These are phyloP conservation scores for Campoletis sonorensis DNA, from an alignment of 1,140 invertebrate genomes.

Conservation along the genomic window DNA sequence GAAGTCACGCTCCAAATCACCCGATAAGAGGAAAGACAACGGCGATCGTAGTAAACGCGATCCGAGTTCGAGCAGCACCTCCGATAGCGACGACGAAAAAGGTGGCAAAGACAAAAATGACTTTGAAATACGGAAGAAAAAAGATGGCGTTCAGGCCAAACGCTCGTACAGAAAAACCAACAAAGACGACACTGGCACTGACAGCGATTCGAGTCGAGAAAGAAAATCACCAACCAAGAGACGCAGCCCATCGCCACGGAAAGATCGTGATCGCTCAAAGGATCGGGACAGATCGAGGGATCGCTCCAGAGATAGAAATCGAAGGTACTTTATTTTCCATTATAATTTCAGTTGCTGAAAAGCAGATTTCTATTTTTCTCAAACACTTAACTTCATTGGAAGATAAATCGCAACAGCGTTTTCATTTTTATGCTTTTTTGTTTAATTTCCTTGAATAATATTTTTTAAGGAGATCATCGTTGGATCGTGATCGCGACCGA, in stretches of 20 bases:
- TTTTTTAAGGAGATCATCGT: slow-evolving; percentile 65
- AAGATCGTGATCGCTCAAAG: slow-evolving; percentile 68
- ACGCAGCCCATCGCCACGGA: slow-evolving; percentile 69
- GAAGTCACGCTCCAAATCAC: slow-evolving; percentile 71
- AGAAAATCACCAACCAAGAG: slow-evolving; percentile 70
- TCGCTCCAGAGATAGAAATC: slow-evolving; percentile 64
- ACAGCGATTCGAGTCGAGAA: slow-evolving; percentile 76
- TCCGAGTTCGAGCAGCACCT: slow-evolving; percentile 69
- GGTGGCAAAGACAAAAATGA: slow-evolving; percentile 79
- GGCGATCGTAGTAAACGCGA: slow-evolving; percentile 66
- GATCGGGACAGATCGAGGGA: slow-evolving; percentile 70
- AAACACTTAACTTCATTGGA: no score
- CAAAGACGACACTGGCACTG: slow-evolving; percentile 83
- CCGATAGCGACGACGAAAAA: slow-evolving; percentile 71
- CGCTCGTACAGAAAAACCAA: slow-evolving; percentile 91
- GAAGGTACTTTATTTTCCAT: slow-evolving; percentile 56
- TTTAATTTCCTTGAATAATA: no score
- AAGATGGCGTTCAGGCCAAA: slow-evolving; percentile 88
- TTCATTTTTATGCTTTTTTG: no score
- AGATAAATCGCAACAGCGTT: no score
- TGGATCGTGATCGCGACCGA: slow-evolving; percentile 71
- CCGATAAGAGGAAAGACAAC: slow-evolving; percentile 74
- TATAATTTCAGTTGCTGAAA: no score
- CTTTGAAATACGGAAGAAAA: slow-evolving; percentile 86
- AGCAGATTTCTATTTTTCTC: no score